Percentiles rank a stretch among this genome's conserved stretches.
phyloP scores from a whole-genome alignment of 2,797 vertebrate species.

The Pipistrellus kuhlii region DNA sequence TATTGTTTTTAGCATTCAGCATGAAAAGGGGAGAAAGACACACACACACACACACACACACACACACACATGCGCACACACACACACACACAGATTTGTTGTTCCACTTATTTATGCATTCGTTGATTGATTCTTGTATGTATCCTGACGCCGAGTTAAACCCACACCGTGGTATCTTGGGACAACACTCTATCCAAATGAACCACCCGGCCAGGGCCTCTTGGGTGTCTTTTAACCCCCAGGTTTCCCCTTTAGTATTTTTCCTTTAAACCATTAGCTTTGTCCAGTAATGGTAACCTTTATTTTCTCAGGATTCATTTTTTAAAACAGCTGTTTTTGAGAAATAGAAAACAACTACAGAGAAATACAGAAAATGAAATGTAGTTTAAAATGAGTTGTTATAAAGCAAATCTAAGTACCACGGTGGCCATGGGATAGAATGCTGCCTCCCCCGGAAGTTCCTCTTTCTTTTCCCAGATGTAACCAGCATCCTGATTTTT shows the following conservation, averaged over 20 bases:
- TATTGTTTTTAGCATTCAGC: too few species aligned
- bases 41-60: too few species aligned
- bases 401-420: not conserved
- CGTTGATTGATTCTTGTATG: not conserved
- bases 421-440: not conserved
- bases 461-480: not conserved
- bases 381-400: not conserved
- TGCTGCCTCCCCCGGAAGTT: not conserved
- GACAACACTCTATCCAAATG: not conserved
- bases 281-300: not conserved
- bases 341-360: not conserved
- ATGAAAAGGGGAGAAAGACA: not conserved
- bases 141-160: not conserved
- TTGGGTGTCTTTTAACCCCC: slow-evolving; percentile 35
- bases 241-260: not conserved
- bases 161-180: not conserved
- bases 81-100: not conserved
- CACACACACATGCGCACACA: too few species aligned
- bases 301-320: not conserved
- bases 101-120: not conserved
- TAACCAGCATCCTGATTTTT: not conserved
- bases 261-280: not conserved
- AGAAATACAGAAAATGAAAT: not conserved
- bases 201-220: not conserved
- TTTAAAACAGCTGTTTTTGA: not conserved